Evolutionary conservation across 2,113 vertebrate species (phyloP), one percentile per base, ranked within the genome.

Genomic region (Zapus hudsonius): DNA sequence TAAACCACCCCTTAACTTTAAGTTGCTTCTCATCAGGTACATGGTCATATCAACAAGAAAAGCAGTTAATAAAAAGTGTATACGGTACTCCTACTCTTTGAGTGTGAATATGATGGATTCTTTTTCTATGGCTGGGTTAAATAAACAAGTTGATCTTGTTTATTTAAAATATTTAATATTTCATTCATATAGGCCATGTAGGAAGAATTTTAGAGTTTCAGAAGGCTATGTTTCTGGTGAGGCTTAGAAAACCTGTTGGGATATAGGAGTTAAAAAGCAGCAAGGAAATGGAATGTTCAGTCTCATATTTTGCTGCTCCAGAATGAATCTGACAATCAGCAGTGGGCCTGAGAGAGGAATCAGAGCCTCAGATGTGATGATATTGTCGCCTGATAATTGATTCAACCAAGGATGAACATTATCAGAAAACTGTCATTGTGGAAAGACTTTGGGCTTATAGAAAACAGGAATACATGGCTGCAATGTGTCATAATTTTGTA

Each of bases 71-170:
- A 44, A 61, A 83, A 25, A 89, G 2, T 36, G 5, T 13, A 61
- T 31, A 13, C 3, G 12, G 1, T 5, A 23, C 19, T 44, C 12
- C 5, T 3, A 31, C 1, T 3, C 13, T 23, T 38, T 67, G 17
- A 57, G 3, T 44, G 2, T 75, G 19, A 9, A 10, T 47, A 33
- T 7, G 42, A 74, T 23, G 20, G 16, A 52, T n/a, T 27, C 5
- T 36, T 29, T 92, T 10, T 57, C 7, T 36, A 2, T 16, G 33
- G 33, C 52, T 61, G 38, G 10, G 2, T 76, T 69, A n/a, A n/a
- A n/a, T n/a, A n/a, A n/a, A n/a, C n/a, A n/a, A n/a, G n/a, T n/a
- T n/a, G n/a, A n/a, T 47, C 6, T 52, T 52, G 52, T 52, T 52
- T 7, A 52, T 52, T 52, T 52, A 15, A 52, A 52, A 13, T 15